A percentile compares a stretch with the other conserved stretches of the same genome.
phyloP scores from a whole-genome alignment of 2,797 vertebrate species.

The Helicolenus hilgendorfi region DNA sequence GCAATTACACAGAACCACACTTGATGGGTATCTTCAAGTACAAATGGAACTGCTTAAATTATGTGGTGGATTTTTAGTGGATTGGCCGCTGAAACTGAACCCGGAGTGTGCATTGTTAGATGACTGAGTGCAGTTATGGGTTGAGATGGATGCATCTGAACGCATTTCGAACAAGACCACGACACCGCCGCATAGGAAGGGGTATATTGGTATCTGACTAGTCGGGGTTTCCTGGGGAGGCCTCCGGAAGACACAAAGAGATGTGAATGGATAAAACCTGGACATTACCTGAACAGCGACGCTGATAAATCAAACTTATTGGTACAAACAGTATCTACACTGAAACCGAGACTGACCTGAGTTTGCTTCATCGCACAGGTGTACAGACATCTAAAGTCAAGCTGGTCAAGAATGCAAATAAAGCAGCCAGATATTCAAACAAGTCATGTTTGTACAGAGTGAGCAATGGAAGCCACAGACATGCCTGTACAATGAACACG shows the following conservation, averaged over 20 bases:
- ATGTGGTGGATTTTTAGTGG: slow-evolving; percentile 69
- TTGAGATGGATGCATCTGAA: slow-evolving; percentile 44
- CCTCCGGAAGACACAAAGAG: background rate
- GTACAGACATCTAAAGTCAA: background rate
- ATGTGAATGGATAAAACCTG: background rate
- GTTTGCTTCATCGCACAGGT: background rate
- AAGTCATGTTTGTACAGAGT: background rate
- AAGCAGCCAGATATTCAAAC: slow-evolving; percentile 28
- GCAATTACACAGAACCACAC: slow-evolving; percentile 82
- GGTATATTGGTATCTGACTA: slow-evolving; percentile 21
- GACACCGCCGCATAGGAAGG: slow-evolving; percentile 45
- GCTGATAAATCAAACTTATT: background rate
- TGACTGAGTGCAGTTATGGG: slow-evolving; percentile 77
- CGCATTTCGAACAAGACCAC: slow-evolving; percentile 68
- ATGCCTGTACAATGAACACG: background rate
- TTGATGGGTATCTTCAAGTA: slow-evolving; percentile 69
- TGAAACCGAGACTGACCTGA: background rate
- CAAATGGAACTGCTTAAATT: slow-evolving; percentile 76
- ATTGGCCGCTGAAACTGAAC: slow-evolving; percentile 59
- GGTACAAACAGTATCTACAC: background rate
- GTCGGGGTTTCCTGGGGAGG: background rate
- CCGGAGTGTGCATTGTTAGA: slow-evolving; percentile 27
- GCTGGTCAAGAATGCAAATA: slow-evolving; percentile 24
- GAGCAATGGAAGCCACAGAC: background rate
- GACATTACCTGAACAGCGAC: background rate